Evolutionary conservation across 2,797 vertebrate species (phyloP).

Genomic region (Clarias platycephalus): DNA sequence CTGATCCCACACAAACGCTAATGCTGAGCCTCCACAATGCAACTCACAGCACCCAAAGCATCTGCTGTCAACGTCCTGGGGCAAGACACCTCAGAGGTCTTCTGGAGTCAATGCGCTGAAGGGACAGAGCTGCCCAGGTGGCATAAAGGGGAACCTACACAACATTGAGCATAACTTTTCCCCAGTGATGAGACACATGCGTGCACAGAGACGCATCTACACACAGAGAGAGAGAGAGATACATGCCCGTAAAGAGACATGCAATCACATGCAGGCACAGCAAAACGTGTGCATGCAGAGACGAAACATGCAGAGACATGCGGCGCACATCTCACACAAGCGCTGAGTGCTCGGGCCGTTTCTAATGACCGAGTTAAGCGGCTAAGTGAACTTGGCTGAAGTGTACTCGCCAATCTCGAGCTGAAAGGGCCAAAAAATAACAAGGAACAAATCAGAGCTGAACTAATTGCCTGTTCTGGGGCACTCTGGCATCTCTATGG

Average conservation of each 20-base stretch:
- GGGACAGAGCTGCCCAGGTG: too few relatives aligned
- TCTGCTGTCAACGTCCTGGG: too few relatives aligned
- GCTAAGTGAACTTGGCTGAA: slow-evolving; percentile 51
- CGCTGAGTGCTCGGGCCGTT: slow-evolving; percentile 48
- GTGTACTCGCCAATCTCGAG: slow-evolving; percentile 35
- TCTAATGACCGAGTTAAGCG: slow-evolving; percentile 52
- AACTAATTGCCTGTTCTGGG: slow-evolving; percentile 60
- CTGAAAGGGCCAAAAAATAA: slow-evolving; percentile 36
- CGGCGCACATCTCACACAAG: background rate
- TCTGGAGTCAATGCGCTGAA: too few relatives aligned
- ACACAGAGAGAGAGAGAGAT: background rate
- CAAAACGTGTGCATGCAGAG: background rate
- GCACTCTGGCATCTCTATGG: slow-evolving; percentile 53
- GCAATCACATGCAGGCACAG: background rate
- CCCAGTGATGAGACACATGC: background rate
- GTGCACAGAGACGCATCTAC: background rate
- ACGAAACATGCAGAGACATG: background rate
- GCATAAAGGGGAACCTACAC: too few relatives aligned
- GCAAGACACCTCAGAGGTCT: too few relatives aligned
- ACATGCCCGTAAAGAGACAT: background rate
- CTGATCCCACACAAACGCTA: too few relatives aligned
- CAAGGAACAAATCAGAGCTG: slow-evolving; percentile 52
- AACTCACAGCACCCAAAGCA: too few relatives aligned
- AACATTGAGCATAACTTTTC: too few relatives aligned
- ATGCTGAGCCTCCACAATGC: too few relatives aligned